phyloP scores from a whole-genome alignment of 2,888 invertebrate genomes.

The Drymonia ruficornis region DNA sequence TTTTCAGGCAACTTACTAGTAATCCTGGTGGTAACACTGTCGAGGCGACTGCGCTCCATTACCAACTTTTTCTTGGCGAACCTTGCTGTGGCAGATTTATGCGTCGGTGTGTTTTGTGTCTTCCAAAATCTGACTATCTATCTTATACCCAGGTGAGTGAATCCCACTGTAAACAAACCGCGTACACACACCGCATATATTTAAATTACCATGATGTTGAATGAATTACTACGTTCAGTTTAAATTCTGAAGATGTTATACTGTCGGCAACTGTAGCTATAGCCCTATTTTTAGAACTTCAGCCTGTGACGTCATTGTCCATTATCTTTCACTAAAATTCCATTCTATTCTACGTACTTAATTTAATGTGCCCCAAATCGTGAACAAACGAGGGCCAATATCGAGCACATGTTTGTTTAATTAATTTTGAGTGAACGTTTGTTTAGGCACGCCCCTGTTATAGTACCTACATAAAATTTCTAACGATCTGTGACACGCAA shows the following conservation, averaged over 20 bases:
- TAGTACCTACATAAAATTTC: conserved; percentile 23
- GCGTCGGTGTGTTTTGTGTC: conserved; percentile 96
- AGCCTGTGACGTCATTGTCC: not conserved
- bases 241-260: conserved; percentile 11
- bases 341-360: not conserved
- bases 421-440: conserved; percentile 34
- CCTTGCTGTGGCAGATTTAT: conserved; percentile 95
- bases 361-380: conserved; percentile 16
- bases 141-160: conserved; percentile 88
- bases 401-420: conserved; percentile 27
- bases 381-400: conserved; percentile 32
- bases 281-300: not conserved
- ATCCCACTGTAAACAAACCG: conserved; percentile 27
- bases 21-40: conserved; percentile 93
- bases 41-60: conserved; percentile 92
- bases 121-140: conserved; percentile 95
- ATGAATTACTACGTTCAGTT: conserved; percentile 22
- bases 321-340: too few relatives aligned
- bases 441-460: conserved; percentile 28
- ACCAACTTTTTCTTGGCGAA: conserved; percentile 97
- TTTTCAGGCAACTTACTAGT: conserved; percentile 94
- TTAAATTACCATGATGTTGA: conserved; percentile 19
- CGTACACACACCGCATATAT: conserved; percentile 18
- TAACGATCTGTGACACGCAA: conserved; percentile 11
- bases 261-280: not conserved